Conservation (phyloP, 1,140 invertebrate genomes). For the Physella acuta region DNA sequence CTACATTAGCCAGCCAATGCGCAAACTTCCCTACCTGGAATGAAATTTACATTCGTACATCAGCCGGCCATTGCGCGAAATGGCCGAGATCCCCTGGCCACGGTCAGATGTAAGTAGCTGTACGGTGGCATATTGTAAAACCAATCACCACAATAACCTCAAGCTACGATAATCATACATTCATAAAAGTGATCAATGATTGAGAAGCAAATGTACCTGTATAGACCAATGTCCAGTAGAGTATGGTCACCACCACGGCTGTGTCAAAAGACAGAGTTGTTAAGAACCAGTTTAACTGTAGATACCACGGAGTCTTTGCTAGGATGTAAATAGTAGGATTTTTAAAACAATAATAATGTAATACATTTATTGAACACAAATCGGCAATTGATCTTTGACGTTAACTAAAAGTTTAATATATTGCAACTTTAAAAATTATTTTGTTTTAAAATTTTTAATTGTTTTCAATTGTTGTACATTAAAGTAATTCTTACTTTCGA, state of each 20-base stretch:
- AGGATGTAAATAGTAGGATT: not conserved
- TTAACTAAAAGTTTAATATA: no score
- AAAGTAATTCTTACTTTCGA: not conserved
- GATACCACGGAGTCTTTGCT: not conserved
- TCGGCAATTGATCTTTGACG: no score
- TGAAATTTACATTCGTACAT: not conserved
- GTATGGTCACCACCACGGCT: not conserved
- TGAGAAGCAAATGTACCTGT: not conserved
- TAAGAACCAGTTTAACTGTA: not conserved
- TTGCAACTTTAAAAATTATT: not conserved
- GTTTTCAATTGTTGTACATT: not conserved
- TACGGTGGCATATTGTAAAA: not conserved
- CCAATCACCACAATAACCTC: not conserved
- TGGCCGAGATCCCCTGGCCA: not conserved
- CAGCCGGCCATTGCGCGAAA: not conserved
- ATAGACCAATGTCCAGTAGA: conserved; percentile 5
- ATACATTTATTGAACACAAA: no score
- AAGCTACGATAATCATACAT: not conserved
- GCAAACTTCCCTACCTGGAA: not conserved
- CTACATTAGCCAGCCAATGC: no score
- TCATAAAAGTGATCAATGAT: not conserved
- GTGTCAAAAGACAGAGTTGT: not conserved
- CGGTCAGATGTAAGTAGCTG: no score
- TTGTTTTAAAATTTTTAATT: not conserved
- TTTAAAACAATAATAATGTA: not conserved